phyloP scores from a whole-genome alignment of 2,888 invertebrate genomes.

The Synergus japonicus region DNA sequence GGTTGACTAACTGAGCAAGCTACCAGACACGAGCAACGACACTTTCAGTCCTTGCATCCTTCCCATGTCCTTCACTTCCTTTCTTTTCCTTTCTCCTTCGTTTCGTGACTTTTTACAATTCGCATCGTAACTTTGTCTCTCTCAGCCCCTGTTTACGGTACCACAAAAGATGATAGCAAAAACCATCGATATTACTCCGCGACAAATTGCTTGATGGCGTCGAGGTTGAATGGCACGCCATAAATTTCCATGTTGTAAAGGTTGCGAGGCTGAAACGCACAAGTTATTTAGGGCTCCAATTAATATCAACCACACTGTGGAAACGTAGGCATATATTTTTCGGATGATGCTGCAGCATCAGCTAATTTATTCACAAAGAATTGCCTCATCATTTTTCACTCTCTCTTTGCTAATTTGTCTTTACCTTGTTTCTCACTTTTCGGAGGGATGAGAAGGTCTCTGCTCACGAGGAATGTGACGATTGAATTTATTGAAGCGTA shows the following conservation, averaged over 20 bases:
- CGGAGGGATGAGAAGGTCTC: not conserved
- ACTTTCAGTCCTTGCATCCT: slow-evolving; percentile 42
- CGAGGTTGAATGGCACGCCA: slow-evolving; percentile 46
- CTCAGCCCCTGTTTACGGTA: slow-evolving; percentile 27
- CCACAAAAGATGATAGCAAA: slow-evolving; percentile 41
- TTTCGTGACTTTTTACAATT: slow-evolving; percentile 2
- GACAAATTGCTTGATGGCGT: slow-evolving; percentile 57
- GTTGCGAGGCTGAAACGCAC: slow-evolving; percentile 33
- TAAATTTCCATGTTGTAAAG: slow-evolving; percentile 58
- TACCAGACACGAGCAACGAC: slow-evolving; percentile 43
- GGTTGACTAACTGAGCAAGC: slow-evolving; percentile 22
- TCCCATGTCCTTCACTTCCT: slow-evolving; percentile 17
- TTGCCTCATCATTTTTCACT: not conserved
- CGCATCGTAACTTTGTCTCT: slow-evolving; percentile 18
- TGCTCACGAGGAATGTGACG: slow-evolving; percentile 19
- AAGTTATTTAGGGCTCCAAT: slow-evolving; percentile 57
- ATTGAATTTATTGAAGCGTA: slow-evolving; percentile 42
- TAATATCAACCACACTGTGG: slow-evolving; percentile 60
- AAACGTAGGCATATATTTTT: slow-evolving; percentile 45
- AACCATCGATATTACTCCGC: slow-evolving; percentile 48
- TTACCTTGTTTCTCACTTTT: not conserved
- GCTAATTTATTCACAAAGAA: slow-evolving; percentile 25
- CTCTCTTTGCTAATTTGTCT: not conserved
- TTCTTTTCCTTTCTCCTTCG: slow-evolving; percentile 13
- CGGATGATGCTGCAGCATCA: not conserved